Base-by-base conservation (phyloP, 1,140 invertebrate species). In the Sarcophaga peregrina region DNA sequence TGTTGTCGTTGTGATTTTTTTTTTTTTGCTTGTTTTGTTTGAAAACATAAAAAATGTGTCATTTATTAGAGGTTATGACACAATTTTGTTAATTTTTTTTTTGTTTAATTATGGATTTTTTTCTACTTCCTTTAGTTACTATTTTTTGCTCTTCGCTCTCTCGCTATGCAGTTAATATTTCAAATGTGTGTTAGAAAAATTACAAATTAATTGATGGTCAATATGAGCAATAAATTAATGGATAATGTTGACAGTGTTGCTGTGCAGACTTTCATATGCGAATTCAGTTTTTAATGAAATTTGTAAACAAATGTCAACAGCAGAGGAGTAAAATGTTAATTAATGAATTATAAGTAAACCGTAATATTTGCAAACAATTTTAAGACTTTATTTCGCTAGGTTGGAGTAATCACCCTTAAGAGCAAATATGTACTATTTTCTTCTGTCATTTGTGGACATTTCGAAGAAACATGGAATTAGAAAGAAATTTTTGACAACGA, bases 51-150 rank as follows among this genome's bases (percentile, higher is more conserved):
- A 78, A 78, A 78, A 78, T 78, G 75, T 78, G 75, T 78, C 75
- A 78, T 78, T 78, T 78, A 78, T 78, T 78, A 78, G 75, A 78
- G 75, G 75, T 78, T 78, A 78, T 78, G 75, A 78, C 75, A 78
- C 75, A 78, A 78, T 78, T 78, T 78, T 78, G 75, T 50, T 78
- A 78, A 78, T 78, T 78, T 78, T 78, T n/a, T 68, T 68, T 68
- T 13, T 37, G 25, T 37, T 78, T 78, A 78, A 78, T 78, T 78
- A 78, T 78, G n/a, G 15, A 7, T 78, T 78, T 78, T 15, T 76
- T 76, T 1, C 25, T 37, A 37, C 25, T 37, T 37, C 25, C 72
- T 5, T 74, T 37, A 15, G 74, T 76, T 4, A 62, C 0, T 72
- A 20, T 25, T 37, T 58, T 58, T 58, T 58, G 15, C 13, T 58